These are phyloP conservation scores for Apotomis betuletana DNA, from an alignment of 2,888 invertebrate genomes.

Conservation along the genomic window DNA sequence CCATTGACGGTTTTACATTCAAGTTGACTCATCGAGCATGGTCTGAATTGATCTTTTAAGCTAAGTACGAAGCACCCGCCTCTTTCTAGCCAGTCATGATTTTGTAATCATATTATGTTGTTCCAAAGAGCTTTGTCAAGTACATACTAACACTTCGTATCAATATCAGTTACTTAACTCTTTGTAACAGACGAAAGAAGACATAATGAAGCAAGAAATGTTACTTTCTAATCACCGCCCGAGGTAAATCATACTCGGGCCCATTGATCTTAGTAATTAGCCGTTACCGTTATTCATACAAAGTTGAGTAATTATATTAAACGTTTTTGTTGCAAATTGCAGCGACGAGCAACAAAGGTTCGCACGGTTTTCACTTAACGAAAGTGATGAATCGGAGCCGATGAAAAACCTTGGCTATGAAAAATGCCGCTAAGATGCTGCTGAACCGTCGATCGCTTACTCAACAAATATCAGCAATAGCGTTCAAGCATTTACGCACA, in stretches of 20 bases:
- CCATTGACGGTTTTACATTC: neutral
- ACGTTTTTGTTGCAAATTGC: constrained; percentile 50
- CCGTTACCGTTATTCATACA: constrained; percentile 42
- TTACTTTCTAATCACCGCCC: constrained; percentile 47
- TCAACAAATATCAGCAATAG: too few relatives aligned
- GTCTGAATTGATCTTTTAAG: constrained; percentile 2
- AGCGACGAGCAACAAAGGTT: constrained; percentile 50
- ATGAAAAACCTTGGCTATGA: constrained; percentile 48
- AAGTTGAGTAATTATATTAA: constrained; percentile 51
- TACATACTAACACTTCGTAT: constrained; percentile 19
- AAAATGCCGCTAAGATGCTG: constrained; percentile 42
- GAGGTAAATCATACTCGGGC: constrained; percentile 43
- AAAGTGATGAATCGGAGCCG: constrained; percentile 58
- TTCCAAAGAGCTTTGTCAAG: constrained; percentile 31
- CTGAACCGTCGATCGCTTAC: neutral
- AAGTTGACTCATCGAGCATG: neutral
- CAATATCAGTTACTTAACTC: constrained; percentile 39
- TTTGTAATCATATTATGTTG: constrained; percentile 17
- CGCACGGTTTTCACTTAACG: constrained; percentile 68
- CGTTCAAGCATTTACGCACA: too few relatives aligned
- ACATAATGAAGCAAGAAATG: constrained; percentile 37
- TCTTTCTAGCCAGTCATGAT: constrained; percentile 25
- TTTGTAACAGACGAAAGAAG: constrained; percentile 34
- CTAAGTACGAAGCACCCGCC: neutral
- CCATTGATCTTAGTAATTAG: constrained; percentile 44